Percentiles rank a stretch among this genome's conserved stretches.
phyloP scores from a whole-genome alignment of 2,888 invertebrate species.

The Drosophila multiciliata region DNA sequence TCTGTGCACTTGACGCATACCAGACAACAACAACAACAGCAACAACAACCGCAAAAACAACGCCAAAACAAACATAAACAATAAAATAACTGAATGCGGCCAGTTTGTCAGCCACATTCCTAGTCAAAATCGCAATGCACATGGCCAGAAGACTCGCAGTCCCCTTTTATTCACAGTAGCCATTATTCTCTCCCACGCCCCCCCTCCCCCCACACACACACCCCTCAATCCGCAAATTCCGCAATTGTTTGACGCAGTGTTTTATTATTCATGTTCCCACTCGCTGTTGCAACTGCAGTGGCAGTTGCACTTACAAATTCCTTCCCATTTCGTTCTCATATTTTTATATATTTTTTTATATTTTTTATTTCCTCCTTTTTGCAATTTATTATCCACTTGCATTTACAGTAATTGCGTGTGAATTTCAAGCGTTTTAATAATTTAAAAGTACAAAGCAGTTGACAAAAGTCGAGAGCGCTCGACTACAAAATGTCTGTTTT shows the following conservation, averaged over 20 bases:
- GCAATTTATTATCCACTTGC: slow-evolving; percentile 40
- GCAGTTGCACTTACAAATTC: slow-evolving; percentile 33
- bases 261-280: slow-evolving; percentile 51
- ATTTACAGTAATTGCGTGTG: slow-evolving; percentile 69
- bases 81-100: slow-evolving; percentile 31
- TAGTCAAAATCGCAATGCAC: slow-evolving; percentile 34
- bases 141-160: slow-evolving; percentile 23
- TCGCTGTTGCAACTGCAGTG: slow-evolving; percentile 25
- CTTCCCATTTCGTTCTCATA: slow-evolving; percentile 1
- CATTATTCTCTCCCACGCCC: neutral
- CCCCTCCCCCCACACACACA: neutral
- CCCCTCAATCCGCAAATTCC: slow-evolving; percentile 1
- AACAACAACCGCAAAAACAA: slow-evolving; percentile 12
- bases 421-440: slow-evolving; percentile 54
- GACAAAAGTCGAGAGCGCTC: slow-evolving; percentile 18
- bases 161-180: slow-evolving; percentile 1
- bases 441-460: slow-evolving; percentile 20
- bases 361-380: neutral
- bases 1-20: slow-evolving; percentile 38
- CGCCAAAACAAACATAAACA: slow-evolving; percentile 2
- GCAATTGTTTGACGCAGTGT: slow-evolving; percentile 50
- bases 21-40: slow-evolving; percentile 18
- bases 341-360: neutral
- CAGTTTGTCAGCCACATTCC: slow-evolving; percentile 61
- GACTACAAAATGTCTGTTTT: slow-evolving; percentile 3